phyloP scores from a whole-genome alignment of 2,113 vertebrate species.

The Ophiodon elongatus region DNA sequence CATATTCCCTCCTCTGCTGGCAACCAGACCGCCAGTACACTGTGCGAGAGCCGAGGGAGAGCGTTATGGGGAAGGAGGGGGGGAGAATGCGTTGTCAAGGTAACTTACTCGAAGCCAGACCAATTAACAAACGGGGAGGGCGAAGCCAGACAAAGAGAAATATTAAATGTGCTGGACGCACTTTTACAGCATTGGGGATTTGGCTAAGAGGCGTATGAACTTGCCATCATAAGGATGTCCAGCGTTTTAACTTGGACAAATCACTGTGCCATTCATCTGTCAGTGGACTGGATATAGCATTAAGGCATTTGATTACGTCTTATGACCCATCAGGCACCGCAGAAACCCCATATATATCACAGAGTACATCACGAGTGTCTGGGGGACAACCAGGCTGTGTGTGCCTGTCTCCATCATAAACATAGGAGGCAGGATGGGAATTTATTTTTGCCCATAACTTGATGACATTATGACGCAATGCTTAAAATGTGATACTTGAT shows the following conservation, averaged over 20 bases:
- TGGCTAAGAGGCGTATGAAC: neutral
- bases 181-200: conserved; percentile 16
- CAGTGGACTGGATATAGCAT: conserved; percentile 57
- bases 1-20: conserved; percentile 27
- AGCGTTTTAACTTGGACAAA: conserved; percentile 34
- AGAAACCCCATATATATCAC: conserved; percentile 50
- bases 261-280: conserved; percentile 60
- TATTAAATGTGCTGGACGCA: neutral
- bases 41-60: conserved; percentile 12
- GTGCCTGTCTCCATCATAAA: conserved; percentile 1
- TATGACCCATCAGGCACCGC: conserved; percentile 33
- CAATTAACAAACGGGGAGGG: conserved; percentile 43
- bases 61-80: conserved; percentile 7
- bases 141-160: conserved; percentile 16
- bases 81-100: conserved; percentile 48
- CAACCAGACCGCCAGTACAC: conserved; percentile 6
- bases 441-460: neutral
- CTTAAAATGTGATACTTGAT: neutral
- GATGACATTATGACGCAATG: neutral
- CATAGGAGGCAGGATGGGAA: neutral
- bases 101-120: conserved; percentile 39
- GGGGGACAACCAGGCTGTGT: conserved; percentile 32
- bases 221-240: conserved; percentile 21
- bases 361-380: neutral
- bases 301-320: conserved; percentile 52